These are phyloP conservation scores for Coturnix japonica DNA, from an alignment of 2,113 vertebrate species.

Conservation along the genomic window DNA sequence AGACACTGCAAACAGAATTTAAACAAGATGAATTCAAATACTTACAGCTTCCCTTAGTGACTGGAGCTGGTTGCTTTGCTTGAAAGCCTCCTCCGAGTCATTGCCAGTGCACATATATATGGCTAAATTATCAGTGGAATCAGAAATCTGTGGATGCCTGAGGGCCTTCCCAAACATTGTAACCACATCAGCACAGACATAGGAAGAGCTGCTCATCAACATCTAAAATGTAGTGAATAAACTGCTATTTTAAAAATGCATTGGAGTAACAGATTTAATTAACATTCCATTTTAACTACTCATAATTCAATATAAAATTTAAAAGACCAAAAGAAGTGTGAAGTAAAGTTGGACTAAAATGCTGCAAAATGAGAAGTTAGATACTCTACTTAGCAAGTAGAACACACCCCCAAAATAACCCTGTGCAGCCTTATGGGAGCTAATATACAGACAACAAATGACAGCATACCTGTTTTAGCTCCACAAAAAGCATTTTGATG, in stretches of 20 bases:
- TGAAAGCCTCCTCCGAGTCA: neutral
- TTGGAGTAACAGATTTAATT: neutral
- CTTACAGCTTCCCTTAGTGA: conserved; percentile 52
- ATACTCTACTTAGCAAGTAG: neutral
- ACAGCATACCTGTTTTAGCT: conserved; percentile 53
- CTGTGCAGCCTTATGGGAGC: neutral
- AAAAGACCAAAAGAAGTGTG: neutral
- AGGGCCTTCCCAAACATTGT: neutral
- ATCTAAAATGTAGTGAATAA: conserved; percentile 41
- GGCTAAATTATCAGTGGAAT: neutral
- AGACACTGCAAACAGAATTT: neutral
- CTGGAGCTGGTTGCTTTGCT: neutral
- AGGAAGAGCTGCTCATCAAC: conserved; percentile 24
- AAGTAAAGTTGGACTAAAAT: neutral
- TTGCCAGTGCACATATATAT: neutral
- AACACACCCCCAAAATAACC: neutral
- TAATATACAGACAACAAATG: neutral
- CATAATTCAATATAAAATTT: neutral
- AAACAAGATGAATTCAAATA: neutral
- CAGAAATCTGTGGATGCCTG: neutral
- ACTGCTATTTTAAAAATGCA: neutral
- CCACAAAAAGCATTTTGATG: conserved; percentile 21
- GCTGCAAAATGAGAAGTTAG: neutral
- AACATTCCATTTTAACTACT: neutral
- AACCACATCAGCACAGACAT: neutral